Evolutionary conservation across 2,113 vertebrate genomes (phyloP).

Genomic region (Athene noctua): DNA sequence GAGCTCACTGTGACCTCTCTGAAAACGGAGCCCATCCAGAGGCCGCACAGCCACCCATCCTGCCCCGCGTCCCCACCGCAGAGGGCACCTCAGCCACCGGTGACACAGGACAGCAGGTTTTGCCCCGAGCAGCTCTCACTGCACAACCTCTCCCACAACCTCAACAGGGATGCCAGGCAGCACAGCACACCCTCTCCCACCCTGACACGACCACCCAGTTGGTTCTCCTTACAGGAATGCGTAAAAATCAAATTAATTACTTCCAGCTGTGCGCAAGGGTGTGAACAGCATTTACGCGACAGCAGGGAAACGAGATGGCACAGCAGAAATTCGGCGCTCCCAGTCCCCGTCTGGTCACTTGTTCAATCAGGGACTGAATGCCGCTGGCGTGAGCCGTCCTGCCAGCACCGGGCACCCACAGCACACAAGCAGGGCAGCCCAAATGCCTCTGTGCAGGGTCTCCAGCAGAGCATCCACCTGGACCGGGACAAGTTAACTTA

Average conservation of each 20-base stretch:
- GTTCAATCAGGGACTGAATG: rapidly evolving
- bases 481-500: rapidly evolving
- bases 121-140: rapidly evolving
- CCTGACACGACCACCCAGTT: rapidly evolving
- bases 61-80: neutral
- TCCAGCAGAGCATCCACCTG: neutral
- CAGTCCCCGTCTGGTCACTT: neutral
- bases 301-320: neutral
- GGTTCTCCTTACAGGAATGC: rapidly evolving
- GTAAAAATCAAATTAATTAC: neutral
- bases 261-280: neutral
- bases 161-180: rapidly evolving
- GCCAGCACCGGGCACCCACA: neutral
- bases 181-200: rapidly evolving
- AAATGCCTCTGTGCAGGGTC: rapidly evolving
- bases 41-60: rapidly evolving
- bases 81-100: rapidly evolving
- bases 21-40: neutral
- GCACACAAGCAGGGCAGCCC: neutral
- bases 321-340: neutral
- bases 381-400: rapidly evolving
- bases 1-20: neutral
- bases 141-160: rapidly evolving
- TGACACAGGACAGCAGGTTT: rapidly evolving
- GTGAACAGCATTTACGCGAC: neutral